Percentiles rank a stretch among this genome's conserved stretches.
Conservation (phyloP, 2,113 vertebrate genomes). For the Craseonycteris thonglongyai region DNA sequence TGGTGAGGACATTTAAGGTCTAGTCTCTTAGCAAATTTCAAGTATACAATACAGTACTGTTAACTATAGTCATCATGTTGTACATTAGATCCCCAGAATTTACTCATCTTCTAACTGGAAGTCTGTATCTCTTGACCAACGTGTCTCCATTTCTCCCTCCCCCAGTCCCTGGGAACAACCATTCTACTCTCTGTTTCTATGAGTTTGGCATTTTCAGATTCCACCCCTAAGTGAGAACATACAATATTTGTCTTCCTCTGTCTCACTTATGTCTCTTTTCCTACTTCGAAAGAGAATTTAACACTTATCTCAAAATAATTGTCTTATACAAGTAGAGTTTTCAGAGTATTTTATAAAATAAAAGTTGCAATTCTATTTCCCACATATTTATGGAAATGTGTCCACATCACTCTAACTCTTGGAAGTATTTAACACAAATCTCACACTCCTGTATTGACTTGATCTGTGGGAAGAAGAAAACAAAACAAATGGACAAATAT, state of each 20-base stretch:
- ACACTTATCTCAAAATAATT: not conserved
- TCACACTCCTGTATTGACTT: not conserved
- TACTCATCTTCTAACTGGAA: not conserved
- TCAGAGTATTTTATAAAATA: constrained; percentile 16
- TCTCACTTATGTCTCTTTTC: not conserved
- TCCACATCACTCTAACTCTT: not conserved
- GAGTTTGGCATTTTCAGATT: not conserved
- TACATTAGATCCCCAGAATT: not conserved
- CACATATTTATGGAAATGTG: not conserved
- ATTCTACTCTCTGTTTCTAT: not conserved
- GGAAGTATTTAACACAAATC: not conserved
- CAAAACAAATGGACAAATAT: not conserved
- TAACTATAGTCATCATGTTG: not conserved
- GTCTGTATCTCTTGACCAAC: not conserved
- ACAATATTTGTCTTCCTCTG: not conserved
- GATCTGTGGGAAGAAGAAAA: not conserved
- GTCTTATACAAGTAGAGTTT: not conserved
- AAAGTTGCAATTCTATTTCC: not conserved
- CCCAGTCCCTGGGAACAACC: not conserved
- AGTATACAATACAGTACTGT: not conserved
- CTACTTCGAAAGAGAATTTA: not conserved
- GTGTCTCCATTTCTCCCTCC: not conserved
- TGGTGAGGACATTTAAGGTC: not conserved
- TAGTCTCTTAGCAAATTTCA: not conserved
- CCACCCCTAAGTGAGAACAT: not conserved